Base-by-base conservation (phyloP, 2,888 invertebrate species). In the Strigamia transsilvanica region DNA sequence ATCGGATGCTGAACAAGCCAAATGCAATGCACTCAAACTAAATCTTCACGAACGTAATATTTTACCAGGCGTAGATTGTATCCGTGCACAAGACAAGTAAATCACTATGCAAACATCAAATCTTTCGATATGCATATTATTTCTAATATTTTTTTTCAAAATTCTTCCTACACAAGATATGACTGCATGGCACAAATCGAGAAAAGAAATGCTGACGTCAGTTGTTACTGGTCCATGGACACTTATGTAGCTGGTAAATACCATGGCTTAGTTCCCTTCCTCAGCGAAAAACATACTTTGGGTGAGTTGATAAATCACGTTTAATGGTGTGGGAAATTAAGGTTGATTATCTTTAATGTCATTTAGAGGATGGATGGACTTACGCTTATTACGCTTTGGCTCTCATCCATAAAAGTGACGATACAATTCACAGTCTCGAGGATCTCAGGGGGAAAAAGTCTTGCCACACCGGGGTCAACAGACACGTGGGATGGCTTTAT, bases 151-250 rank as follows among this genome's bases (percentile, higher is more conserved):
- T 9, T 73, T 7, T 73, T 32, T 12, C 4, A 6, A 3, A 15
- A n/a, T 34, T n/a, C n/a, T n/a, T n/a, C n/a, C 6, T 82, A 84
- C 87, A 87, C 0, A 87, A 94, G 96, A 84, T 89, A 95, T 84
- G 93, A 94, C 86, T 97, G 96, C 86, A 90, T 96, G 85, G 90
- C 91, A 83, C 91, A 91, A 87, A 92, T 97, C 10, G 92, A 93
- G 84, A 90, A 92, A 84, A 91, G 93, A 32, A 91, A 93, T 86
- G 96, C 95, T 0, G 96, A 97, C 87, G 91, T 96, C 82, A 92
- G 93, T 34, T 92, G 93, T 9, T 92, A 93, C 1, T 95, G 96
- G 86, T 94, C 96, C 3, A 95, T 95, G 86, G 95, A 95, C 86
- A 94, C 95, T 91, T 96, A 95, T 87, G 91, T 96, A 73, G 95